These are phyloP conservation scores for Ictalurus punctatus DNA, from an alignment of 2,113 vertebrate genomes.

Conservation along the genomic window DNA sequence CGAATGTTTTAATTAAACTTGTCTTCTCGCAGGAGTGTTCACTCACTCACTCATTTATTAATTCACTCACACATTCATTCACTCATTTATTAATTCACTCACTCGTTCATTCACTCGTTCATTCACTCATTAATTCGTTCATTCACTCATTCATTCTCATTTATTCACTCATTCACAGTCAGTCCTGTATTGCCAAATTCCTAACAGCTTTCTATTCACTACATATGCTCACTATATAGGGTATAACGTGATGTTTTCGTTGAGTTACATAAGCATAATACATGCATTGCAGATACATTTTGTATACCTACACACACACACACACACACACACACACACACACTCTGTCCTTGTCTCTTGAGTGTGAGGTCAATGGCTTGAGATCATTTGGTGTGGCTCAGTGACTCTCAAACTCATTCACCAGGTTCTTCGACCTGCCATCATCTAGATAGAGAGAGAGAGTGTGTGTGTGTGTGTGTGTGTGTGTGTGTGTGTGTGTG, in stretches of 20 bases:
- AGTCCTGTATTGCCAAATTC: not conserved
- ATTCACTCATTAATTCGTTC: no score
- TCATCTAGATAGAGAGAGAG: constrained; percentile 40
- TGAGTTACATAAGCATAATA: not conserved
- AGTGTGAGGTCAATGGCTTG: constrained; percentile 44
- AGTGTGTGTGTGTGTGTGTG: constrained; percentile 3
- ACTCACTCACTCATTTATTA: no score
- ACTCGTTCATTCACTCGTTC: not conserved
- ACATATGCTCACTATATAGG: not conserved
- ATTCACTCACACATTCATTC: no score
- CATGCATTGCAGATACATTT: no score
- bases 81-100: no score
- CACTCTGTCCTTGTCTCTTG: constrained; percentile 57
- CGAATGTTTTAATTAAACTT: not conserved
- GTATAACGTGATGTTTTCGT: not conserved
- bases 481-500: constrained; percentile 12
- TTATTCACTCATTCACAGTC: not conserved
- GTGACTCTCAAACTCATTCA: constrained; percentile 63
- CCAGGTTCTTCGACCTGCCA: constrained; percentile 57
- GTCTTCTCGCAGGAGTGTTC: not conserved
- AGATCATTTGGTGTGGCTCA: constrained; percentile 68
- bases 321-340: constrained; percentile 22
- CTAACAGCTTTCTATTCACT: not conserved
- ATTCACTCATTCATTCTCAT: not conserved
- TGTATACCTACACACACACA: not conserved